These are phyloP conservation scores for Oscheius sp. DNA, from an alignment of 2,888 invertebrate species.

Conservation along the genomic window DNA sequence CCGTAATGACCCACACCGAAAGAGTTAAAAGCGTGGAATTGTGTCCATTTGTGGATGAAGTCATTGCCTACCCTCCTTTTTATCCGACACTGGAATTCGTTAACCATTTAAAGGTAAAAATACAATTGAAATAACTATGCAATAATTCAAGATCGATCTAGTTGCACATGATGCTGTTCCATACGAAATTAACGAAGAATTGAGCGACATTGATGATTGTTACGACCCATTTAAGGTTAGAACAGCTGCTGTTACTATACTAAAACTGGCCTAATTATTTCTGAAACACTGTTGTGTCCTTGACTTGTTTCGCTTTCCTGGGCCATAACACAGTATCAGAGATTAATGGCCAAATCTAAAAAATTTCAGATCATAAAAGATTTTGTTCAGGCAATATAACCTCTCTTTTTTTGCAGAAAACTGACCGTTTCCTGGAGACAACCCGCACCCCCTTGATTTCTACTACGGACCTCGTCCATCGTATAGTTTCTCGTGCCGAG, in stretches of 20 bases:
- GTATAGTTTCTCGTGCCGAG: slow-evolving; percentile 42
- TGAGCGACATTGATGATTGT: slow-evolving; percentile 41
- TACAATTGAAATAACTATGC: too few species aligned
- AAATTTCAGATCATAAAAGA: too few species aligned
- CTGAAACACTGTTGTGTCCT: too few species aligned
- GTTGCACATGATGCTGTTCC: slow-evolving; percentile 53
- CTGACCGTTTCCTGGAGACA: slow-evolving; percentile 51
- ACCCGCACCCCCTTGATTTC: slow-evolving; percentile 46
- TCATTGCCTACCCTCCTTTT: slow-evolving; percentile 93
- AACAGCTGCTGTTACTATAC: too few species aligned
- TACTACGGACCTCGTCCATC: slow-evolving; percentile 49
- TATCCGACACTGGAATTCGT: slow-evolving; percentile 88
- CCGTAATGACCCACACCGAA: slow-evolving; percentile 42
- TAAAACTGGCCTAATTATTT: too few species aligned
- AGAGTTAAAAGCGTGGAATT: slow-evolving; percentile 35
- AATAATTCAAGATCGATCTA: slow-evolving; percentile 37
- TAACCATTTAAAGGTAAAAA: slow-evolving; percentile 83
- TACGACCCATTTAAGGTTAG: slow-evolving; percentile 49
- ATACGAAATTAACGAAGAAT: slow-evolving; percentile 35
- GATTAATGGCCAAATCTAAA: too few species aligned
- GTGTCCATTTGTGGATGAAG: slow-evolving; percentile 84
- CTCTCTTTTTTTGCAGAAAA: slow-evolving; percentile 31
- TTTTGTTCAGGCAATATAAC: too few species aligned
- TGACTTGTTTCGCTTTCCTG: too few species aligned
- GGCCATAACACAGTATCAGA: too few species aligned